Evolutionary conservation across 2,113 vertebrate genomes (phyloP).

Genomic region (Mobula birostris): DNA sequence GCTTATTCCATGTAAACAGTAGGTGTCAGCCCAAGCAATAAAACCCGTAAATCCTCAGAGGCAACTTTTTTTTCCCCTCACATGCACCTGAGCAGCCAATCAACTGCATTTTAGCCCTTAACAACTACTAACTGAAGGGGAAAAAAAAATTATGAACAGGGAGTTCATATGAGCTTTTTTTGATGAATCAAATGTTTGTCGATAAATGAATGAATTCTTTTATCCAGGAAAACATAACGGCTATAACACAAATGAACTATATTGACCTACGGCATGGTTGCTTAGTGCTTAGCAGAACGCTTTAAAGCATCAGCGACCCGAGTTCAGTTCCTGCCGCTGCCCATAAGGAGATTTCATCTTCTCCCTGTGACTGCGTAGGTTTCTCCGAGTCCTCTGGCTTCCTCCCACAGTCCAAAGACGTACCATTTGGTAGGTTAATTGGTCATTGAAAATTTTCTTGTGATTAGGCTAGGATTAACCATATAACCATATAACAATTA

Average conservation of each 20-base stretch:
- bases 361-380: no score
- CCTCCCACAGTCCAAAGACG: no score
- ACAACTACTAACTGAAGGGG: background rate
- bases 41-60: background rate
- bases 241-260: background rate
- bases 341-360: no score
- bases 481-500: no score
- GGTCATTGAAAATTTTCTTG: no score
- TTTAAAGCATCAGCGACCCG: no score
- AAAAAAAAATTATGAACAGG: background rate
- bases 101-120: background rate
- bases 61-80: background rate
- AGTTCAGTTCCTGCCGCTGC: no score
- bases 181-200: background rate
- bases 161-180: background rate
- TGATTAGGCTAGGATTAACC: no score
- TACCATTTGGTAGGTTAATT: no score
- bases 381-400: no score
- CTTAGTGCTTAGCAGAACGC: no score
- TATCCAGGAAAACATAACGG: background rate
- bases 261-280: background rate
- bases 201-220: no score
- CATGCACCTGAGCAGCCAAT: background rate
- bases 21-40: background rate
- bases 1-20: conserved; percentile 19